These are phyloP conservation scores for Lochmaea crataegi DNA, from an alignment of 2,888 invertebrate species.

Conservation along the genomic window DNA sequence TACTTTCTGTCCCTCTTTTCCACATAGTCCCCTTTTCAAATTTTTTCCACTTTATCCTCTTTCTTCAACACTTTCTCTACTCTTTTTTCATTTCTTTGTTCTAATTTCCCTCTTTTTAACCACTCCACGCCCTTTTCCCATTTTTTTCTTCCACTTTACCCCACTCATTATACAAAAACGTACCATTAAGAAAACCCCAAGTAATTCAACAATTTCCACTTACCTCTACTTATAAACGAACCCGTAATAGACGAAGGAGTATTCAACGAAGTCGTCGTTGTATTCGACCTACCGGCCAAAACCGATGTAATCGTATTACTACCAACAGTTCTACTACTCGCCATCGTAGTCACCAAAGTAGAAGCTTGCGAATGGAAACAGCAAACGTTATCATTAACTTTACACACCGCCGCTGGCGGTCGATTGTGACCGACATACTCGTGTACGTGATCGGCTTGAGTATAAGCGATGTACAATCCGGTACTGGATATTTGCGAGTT, in stretches of 20 bases:
- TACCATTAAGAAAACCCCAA: too few species aligned
- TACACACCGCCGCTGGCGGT: conserved; percentile 29
- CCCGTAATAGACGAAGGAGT: conserved; percentile 66
- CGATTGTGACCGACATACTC: conserved; percentile 35
- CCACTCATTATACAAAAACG: too few species aligned
- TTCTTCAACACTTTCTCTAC: too few species aligned
- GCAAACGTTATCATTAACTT: conserved; percentile 43
- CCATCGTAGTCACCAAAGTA: conserved; percentile 72
- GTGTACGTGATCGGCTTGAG: conserved; percentile 42
- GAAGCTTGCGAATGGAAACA: conserved; percentile 51
- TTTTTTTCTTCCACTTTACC: too few species aligned
- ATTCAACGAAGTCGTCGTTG: conserved; percentile 81
- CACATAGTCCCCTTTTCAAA: too few species aligned
- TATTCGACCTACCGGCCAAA: conserved; percentile 79
- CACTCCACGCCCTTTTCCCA: too few species aligned
- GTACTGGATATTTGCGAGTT: conserved; percentile 42
- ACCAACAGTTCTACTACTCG: conserved; percentile 80
- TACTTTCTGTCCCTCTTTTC: too few species aligned
- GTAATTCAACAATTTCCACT: background rate
- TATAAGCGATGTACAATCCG: conserved; percentile 43
- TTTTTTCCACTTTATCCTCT: too few species aligned
- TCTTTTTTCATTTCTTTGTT: too few species aligned
- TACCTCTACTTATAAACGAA: conserved; percentile 48
- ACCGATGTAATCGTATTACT: conserved; percentile 87
- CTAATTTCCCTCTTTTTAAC: too few species aligned